phyloP scores from a whole-genome alignment of 2,797 vertebrate species.

The Anguilla megastoma region DNA sequence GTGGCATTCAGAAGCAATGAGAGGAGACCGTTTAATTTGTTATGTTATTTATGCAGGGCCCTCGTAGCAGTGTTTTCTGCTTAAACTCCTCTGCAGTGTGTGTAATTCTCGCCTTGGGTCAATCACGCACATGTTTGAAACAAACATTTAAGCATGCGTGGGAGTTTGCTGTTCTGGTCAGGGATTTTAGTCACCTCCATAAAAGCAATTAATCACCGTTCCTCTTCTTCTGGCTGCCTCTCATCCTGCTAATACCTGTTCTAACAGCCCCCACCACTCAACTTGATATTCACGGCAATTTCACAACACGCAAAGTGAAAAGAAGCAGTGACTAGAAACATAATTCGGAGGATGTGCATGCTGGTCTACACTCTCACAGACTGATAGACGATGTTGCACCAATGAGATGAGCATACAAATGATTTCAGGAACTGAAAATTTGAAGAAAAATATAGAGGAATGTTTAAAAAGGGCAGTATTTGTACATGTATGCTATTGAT shows the following conservation, averaged over 20 bases:
- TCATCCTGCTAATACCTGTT: background rate
- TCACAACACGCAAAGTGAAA: background rate
- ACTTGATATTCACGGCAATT: background rate
- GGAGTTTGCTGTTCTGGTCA: conserved; percentile 26
- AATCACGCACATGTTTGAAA: background rate
- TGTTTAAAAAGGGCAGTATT: background rate
- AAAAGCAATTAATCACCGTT: conserved; percentile 9
- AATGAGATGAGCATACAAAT: background rate
- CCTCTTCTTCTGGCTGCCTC: background rate
- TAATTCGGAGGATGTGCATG: background rate
- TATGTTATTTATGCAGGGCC: background rate
- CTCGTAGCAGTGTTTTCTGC: background rate
- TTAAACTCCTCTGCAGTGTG: background rate
- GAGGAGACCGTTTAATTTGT: background rate
- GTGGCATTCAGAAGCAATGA: background rate
- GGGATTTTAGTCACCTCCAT: conserved; percentile 13
- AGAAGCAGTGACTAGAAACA: background rate
- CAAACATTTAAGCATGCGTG: background rate
- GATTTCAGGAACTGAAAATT: background rate
- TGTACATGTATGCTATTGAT: background rate
- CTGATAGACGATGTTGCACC: background rate
- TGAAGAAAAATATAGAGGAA: background rate
- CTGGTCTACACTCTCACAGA: background rate
- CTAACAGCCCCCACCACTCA: conserved; percentile 14
- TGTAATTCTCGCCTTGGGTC: background rate